Base-by-base conservation (phyloP, 2,888 invertebrate species). In the Drosophila demipolita region DNA sequence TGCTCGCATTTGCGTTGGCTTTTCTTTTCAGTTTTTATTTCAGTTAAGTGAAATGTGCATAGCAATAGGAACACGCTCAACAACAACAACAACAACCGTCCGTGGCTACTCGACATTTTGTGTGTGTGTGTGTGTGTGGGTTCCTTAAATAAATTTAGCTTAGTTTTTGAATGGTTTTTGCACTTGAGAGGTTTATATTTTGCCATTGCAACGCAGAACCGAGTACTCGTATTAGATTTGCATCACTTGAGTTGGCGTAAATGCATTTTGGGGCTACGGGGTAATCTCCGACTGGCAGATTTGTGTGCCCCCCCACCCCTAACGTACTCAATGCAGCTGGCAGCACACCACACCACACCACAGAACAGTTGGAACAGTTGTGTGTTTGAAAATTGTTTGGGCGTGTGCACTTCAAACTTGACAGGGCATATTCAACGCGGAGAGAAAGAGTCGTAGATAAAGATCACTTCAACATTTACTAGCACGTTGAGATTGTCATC, bases 161-260 rank as follows among this genome's bases (percentile, higher is more conserved):
- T 87, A 86, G 85, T 86, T 86, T 85, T 86, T 86, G 85, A 86
- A 87, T 87, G 85, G 85, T 87, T 87, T 87, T 87, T 87, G 88
- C 85, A 86, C 85, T 86, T 83, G 85, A 86, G 85, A 86, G 85
- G 85, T 86, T 86, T 86, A 86, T 86, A 85, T 86, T 85, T 85
- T 78, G 79, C 78, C 71, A 77, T 69, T 73, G 77, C 73, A 77
- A 73, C 23, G 73, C 76, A 73, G 73, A 66, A 55, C 53, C 71
- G 53, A 65, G 67, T 57, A 58, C 70, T 73, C 79, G 88, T 85
- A 83, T 86, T 86, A 86, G 85, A 86, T 86, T 86, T 86, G 85
- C 85, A 86, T 86, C 85, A 83, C 86, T 87, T 87, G 88, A 85
- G 85, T 83, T 86, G 85, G 83, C 86, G 85, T 85, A 87, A 86